phyloP scores from a whole-genome alignment of 2,797 vertebrate species.

The Pangasius larnaudii region DNA sequence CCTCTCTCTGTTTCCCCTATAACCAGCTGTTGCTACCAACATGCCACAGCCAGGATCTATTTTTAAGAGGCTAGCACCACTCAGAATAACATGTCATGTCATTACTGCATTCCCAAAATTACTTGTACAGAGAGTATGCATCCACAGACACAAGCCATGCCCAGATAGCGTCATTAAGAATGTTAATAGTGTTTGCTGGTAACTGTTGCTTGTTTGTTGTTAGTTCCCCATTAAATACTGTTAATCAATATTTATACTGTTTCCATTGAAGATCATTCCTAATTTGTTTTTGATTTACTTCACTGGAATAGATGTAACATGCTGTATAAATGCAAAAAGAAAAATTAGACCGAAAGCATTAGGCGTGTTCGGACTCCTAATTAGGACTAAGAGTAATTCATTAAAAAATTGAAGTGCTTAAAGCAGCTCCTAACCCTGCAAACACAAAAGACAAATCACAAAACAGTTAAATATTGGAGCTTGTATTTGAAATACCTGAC shows the following conservation, averaged over 20 bases:
- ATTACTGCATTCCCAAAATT: neutral
- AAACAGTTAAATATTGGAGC: neutral
- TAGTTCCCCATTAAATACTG: neutral
- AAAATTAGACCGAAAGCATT: neutral
- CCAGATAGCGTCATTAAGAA: neutral
- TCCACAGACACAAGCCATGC: neutral
- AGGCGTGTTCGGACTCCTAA: neutral
- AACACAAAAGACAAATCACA: neutral
- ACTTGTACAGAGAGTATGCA: neutral
- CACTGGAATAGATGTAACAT: neutral
- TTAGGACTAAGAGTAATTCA: neutral
- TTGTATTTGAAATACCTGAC: neutral
- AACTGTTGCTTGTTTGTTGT: neutral
- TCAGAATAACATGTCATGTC: neutral
- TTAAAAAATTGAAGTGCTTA: neutral
- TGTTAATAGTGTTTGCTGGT: neutral
- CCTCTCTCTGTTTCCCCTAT: neutral
- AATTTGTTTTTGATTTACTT: neutral
- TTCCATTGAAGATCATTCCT: neutral
- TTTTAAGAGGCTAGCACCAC: neutral
- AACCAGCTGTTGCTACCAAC: neutral
- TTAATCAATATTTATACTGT: neutral
- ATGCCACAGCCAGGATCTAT: neutral
- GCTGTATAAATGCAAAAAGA: neutral
- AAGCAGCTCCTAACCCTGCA: neutral